phyloP scores from a whole-genome alignment of 2,888 invertebrate species.

The Lepidocyrtinus sp. region DNA sequence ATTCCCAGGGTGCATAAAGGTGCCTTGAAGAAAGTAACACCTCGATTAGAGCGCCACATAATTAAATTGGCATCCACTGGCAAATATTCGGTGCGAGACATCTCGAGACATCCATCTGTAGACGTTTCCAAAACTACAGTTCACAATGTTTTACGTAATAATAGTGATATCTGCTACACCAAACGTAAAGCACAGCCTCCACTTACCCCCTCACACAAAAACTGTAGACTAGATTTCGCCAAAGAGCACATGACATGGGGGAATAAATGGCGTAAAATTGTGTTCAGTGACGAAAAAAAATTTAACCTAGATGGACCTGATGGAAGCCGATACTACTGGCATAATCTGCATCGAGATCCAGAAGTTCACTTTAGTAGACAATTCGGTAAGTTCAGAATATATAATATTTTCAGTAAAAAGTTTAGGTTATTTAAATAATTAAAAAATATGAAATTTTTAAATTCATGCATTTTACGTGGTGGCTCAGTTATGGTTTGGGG shows the following conservation, averaged over 20 bases:
- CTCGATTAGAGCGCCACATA: neutral
- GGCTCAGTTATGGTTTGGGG: constrained; percentile 38
- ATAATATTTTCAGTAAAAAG: no score
- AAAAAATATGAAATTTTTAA: no score
- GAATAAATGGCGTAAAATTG: constrained; percentile 25
- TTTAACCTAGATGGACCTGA: constrained; percentile 48
- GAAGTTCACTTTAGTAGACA: constrained; percentile 38
- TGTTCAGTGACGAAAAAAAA: constrained; percentile 47
- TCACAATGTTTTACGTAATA: neutral
- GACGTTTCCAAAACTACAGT: constrained; percentile 7
- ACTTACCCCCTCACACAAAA: constrained; percentile 14
- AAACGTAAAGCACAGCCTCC: constrained; percentile 13
- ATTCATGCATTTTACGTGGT: constrained; percentile 22
- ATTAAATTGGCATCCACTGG: neutral
- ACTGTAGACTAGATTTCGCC: constrained; percentile 17
- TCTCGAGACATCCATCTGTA: neutral
- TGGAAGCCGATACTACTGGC: constrained; percentile 35
- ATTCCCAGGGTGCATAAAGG: neutral
- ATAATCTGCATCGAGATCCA: constrained; percentile 27
- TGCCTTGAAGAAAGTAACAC: neutral
- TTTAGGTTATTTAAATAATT: neutral
- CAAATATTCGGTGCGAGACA: constrained; percentile 13
- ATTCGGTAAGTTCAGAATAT: constrained; percentile 30
- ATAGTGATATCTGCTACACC: neutral
- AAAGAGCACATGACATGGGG: constrained; percentile 17